Evolutionary conservation across 2,888 invertebrate genomes (phyloP).

Genomic region (Hydroisotoma schaefferi): DNA sequence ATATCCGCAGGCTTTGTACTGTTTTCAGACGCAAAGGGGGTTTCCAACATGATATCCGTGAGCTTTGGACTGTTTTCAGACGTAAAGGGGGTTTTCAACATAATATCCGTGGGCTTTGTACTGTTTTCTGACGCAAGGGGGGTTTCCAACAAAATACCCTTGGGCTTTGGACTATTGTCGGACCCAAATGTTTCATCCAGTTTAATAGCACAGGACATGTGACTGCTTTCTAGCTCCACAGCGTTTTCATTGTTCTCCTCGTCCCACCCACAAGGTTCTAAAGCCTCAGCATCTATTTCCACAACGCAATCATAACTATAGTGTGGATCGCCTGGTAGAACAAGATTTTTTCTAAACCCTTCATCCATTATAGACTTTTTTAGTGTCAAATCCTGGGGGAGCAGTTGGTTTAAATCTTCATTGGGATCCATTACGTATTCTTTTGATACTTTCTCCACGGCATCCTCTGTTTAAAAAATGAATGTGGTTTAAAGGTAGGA

Average conservation of each 20-base stretch:
- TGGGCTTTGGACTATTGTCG: no score
- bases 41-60: no score
- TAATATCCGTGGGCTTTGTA: no score
- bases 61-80: no score
- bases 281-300: slow-evolving; percentile 51
- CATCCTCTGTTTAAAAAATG: slow-evolving; percentile 50
- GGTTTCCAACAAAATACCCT: no score
- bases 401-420: slow-evolving; percentile 55
- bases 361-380: slow-evolving; percentile 57
- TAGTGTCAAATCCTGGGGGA: slow-evolving; percentile 52
- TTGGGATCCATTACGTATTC: slow-evolving; percentile 54
- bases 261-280: slow-evolving; percentile 53
- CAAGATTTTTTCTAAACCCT: slow-evolving; percentile 53
- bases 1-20: no score
- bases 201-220: no score
- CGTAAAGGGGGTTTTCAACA: no score
- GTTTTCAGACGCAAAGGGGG: no score
- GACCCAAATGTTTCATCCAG: no score
- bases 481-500: no score
- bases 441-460: slow-evolving; percentile 50
- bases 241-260: slow-evolving; percentile 35
- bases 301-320: slow-evolving; percentile 56
- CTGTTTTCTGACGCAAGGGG: no score
- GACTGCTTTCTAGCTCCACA: background rate
- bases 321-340: slow-evolving; percentile 54